Conservation (phyloP, 1,140 invertebrate species). For the Achroia grisella region DNA sequence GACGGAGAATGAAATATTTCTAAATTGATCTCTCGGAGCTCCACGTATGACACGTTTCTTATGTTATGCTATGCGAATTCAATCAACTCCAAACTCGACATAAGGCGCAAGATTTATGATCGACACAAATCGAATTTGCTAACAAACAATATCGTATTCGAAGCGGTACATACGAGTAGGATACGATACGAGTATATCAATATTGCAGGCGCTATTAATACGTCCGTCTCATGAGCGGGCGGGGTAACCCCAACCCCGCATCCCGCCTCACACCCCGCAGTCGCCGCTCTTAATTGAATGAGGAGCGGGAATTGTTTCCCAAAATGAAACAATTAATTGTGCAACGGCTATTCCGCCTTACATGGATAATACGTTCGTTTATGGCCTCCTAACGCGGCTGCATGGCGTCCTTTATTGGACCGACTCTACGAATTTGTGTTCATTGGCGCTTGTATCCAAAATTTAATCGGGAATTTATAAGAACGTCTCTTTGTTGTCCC, state of each 20-base stretch:
- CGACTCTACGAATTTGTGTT: slow-evolving; percentile 72
- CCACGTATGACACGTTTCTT: slow-evolving; percentile 27
- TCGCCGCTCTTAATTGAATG: slow-evolving; percentile 73
- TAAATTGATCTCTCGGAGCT: slow-evolving; percentile 16
- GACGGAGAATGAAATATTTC: slow-evolving; percentile 7
- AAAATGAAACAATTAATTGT: slow-evolving; percentile 74
- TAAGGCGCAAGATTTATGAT: slow-evolving; percentile 73
- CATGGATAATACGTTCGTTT: slow-evolving; percentile 74
- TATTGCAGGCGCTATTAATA: slow-evolving; percentile 73
- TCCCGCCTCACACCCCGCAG: slow-evolving; percentile 39
- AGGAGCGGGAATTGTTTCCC: slow-evolving; percentile 73
- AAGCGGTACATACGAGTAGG: slow-evolving; percentile 56
- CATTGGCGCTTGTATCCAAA: slow-evolving; percentile 68
- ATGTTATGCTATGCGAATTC: slow-evolving; percentile 42
- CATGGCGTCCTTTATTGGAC: slow-evolving; percentile 70
- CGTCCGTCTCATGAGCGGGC: slow-evolving; percentile 67
- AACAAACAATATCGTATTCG: slow-evolving; percentile 72
- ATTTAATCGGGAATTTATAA: slow-evolving; percentile 71
- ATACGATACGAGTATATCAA: slow-evolving; percentile 70
- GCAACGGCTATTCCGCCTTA: slow-evolving; percentile 73
- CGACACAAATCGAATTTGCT: slow-evolving; percentile 71
- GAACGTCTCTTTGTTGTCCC: slow-evolving; percentile 56
- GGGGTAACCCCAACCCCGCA: slow-evolving; percentile 20
- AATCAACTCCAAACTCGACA: slow-evolving; percentile 67
- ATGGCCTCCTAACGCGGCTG: slow-evolving; percentile 71